phyloP scores from a whole-genome alignment of 2,113 vertebrate genomes.

The Gnathonemus echidnorhynchus region DNA sequence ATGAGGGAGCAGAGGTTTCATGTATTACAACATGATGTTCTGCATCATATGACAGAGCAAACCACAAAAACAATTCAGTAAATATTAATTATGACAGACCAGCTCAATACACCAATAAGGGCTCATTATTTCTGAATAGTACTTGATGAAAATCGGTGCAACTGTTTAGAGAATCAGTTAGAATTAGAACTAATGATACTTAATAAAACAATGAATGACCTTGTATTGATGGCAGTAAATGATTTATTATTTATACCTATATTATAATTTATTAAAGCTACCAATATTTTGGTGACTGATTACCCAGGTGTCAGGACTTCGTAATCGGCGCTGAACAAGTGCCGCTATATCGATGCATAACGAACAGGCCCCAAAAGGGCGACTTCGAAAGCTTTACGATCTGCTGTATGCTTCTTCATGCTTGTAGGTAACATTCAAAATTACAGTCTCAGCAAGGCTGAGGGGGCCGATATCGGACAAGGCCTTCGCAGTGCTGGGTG shows the following conservation, averaged over 20 bases:
- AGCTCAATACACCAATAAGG: background rate
- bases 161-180: background rate
- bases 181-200: background rate
- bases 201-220: background rate
- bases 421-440: background rate
- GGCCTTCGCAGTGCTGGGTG: background rate
- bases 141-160: background rate
- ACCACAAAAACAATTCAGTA: background rate
- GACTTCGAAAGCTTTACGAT: background rate
- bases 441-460: background rate
- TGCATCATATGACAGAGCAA: background rate
- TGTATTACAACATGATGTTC: background rate
- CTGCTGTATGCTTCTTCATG: background rate
- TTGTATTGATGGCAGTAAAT: background rate
- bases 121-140: background rate
- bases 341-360: background rate
- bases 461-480: background rate
- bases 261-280: background rate
- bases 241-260: background rate
- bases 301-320: background rate
- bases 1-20: background rate
- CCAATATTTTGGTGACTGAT: background rate
- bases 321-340: background rate
- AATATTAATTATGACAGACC: background rate
- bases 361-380: background rate